Base-by-base conservation (phyloP, 2,888 invertebrate genomes). In the Sphinx pinastri region DNA sequence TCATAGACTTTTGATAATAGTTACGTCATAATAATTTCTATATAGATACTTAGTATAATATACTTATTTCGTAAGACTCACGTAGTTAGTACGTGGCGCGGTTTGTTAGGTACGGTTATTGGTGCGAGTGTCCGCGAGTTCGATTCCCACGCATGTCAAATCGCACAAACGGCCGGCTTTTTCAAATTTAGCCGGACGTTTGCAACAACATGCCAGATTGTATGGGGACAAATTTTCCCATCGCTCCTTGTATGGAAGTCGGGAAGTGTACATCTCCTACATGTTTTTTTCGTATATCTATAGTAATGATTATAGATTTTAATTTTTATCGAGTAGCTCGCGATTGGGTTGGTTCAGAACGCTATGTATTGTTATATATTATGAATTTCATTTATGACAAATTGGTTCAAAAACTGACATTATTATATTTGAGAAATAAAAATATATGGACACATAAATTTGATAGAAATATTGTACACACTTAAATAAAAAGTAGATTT, bases 221-320 rank as follows among this genome's bases (percentile, higher is more conserved):
- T 70, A 68, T 67, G 67, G 88, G 84, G 77, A 86, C 77, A 68
- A 82, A 88, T 91, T 91, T 90, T 86, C 88, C 77, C 81, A 77
- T 71, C 73, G 75, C 76, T 75, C 75, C 52, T 55, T 68, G 14
- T 19, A 68, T 71, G 76, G 73, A 74, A 79, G 70, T 76, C 81
- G 83, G 76, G 90, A 88, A 84, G 91, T 91, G 91, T 91, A 91
- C 90, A 83, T 88, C 89, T 89, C 87, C 89, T 71, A 91, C 82
- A 91, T 74, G 77, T 81, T 77, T 80, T 69, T 63, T 52, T 54
- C 8, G 14, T 19, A 13, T 59, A n/a, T n/a, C 11, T 0, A 8
- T 25, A 25, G 25, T 25, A 2, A 25, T 38, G 38, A 8, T 38
- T 38, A 38, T 25, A 25, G 25, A 25, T 38, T 38, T 38, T 38